These are phyloP conservation scores for Sphecodes monilicornis DNA, from an alignment of 2,888 invertebrate species.

Conservation along the genomic window DNA sequence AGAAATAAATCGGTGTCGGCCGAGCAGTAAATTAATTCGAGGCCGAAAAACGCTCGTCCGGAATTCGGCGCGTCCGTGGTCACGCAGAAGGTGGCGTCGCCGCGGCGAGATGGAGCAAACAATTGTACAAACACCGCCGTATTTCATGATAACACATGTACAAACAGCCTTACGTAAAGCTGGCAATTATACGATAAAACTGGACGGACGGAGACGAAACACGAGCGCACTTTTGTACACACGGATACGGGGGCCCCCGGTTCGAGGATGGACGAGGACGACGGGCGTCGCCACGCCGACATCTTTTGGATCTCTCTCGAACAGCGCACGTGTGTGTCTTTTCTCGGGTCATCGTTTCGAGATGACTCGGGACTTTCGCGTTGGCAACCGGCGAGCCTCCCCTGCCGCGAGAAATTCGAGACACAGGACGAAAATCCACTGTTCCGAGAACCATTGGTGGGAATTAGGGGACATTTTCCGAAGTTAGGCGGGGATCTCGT, in stretches of 20 bases:
- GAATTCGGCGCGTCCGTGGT: constrained; percentile 78
- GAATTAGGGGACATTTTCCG: background rate
- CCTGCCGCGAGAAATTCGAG: background rate
- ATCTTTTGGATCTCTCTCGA: background rate
- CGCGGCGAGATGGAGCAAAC: constrained; percentile 80
- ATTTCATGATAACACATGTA: constrained; percentile 84
- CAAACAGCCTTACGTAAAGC: constrained; percentile 84
- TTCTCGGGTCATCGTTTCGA: constrained; percentile 63
- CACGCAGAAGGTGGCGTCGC: constrained; percentile 73
- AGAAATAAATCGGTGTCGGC: background rate
- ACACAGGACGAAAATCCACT: background rate
- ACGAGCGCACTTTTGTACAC: constrained; percentile 66
- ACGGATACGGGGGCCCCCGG: constrained; percentile 1
- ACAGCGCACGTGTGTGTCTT: constrained; percentile 57
- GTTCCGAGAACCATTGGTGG: constrained; percentile 1
- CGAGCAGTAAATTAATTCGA: constrained; percentile 61
- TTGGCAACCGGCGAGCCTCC: constrained; percentile 31
- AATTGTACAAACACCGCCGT: constrained; percentile 83
- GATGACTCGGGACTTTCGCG: constrained; percentile 38
- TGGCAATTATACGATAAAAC: constrained; percentile 82
- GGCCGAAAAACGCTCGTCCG: constrained; percentile 62
- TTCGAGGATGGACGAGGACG: constrained; percentile 20
- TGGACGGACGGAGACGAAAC: constrained; percentile 76
- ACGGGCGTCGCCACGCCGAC: constrained; percentile 28
- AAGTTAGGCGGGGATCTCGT: background rate